phyloP scores from a whole-genome alignment of 2,888 invertebrate genomes.

The Choreutis nemorana region DNA sequence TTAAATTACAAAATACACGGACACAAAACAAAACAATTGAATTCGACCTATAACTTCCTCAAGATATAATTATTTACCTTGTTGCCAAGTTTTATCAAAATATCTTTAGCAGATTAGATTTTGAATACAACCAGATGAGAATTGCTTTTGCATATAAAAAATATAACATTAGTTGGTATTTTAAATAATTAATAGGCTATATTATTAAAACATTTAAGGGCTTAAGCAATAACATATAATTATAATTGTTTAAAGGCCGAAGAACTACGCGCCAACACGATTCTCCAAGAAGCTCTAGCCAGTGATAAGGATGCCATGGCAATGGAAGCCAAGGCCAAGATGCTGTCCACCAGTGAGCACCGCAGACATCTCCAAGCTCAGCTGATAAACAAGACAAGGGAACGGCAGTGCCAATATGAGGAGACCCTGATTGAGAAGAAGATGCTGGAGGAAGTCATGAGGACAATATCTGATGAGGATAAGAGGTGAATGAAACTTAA shows the following conservation, averaged over 20 bases:
- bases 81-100: too few relatives aligned
- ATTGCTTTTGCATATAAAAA: too few relatives aligned
- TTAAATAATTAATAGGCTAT: too few relatives aligned
- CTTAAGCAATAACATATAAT: constrained; percentile 1
- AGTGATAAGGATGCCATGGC: constrained; percentile 40
- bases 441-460: constrained; percentile 67
- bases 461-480: constrained; percentile 69
- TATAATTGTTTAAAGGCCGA: constrained; percentile 25
- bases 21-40: too few relatives aligned
- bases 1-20: too few relatives aligned
- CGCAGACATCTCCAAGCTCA: constrained; percentile 65
- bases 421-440: constrained; percentile 69
- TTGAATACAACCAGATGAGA: too few relatives aligned
- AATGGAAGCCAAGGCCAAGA: constrained; percentile 24
- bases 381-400: constrained; percentile 57
- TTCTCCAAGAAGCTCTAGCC: constrained; percentile 35
- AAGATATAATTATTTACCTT: too few relatives aligned
- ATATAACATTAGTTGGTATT: too few relatives aligned
- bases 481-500: constrained; percentile 37
- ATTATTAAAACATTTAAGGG: too few relatives aligned
- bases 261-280: constrained; percentile 33
- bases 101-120: too few relatives aligned
- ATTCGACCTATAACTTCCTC: too few relatives aligned
- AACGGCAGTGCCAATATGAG: constrained; percentile 61
- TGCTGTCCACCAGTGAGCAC: constrained; percentile 33